These are phyloP conservation scores for Epinotia nisella DNA, from an alignment of 2,888 invertebrate species.

Conservation along the genomic window DNA sequence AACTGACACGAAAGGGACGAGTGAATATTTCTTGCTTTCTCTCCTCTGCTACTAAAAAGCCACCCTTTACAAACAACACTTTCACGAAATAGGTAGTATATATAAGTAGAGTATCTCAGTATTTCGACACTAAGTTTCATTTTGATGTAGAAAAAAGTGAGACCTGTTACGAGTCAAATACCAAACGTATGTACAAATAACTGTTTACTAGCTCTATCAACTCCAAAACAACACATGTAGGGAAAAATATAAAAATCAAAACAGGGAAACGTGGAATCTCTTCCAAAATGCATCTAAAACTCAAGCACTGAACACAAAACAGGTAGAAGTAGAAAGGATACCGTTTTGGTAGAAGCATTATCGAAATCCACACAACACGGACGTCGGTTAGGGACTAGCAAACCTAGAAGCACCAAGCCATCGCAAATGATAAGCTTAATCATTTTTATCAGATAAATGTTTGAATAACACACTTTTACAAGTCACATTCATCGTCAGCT, in stretches of 20 bases:
- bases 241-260: conserved; percentile 25
- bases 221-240: conserved; percentile 33
- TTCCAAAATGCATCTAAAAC: conserved; percentile 46
- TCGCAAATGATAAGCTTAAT: conserved; percentile 10
- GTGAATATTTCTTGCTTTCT: too few relatives aligned
- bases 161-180: neutral
- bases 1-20: too few relatives aligned
- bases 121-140: too few relatives aligned
- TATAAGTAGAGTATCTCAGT: too few relatives aligned
- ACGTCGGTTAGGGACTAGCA: conserved; percentile 55
- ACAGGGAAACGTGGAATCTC: conserved; percentile 21
- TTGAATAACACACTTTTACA: conserved; percentile 1
- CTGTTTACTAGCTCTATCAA: conserved; percentile 11
- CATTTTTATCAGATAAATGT: neutral
- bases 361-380: conserved; percentile 50
- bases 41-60: too few relatives aligned
- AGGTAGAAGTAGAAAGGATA: conserved; percentile 39
- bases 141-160: neutral
- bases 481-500: neutral
- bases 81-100: too few relatives aligned
- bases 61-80: too few relatives aligned
- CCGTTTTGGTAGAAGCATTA: conserved; percentile 47
- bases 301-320: conserved; percentile 47
- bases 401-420: conserved; percentile 51
- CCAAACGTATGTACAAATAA: conserved; percentile 8